These are phyloP conservation scores for Channa striata DNA, from an alignment of 2,797 vertebrate species.

Conservation along the genomic window DNA sequence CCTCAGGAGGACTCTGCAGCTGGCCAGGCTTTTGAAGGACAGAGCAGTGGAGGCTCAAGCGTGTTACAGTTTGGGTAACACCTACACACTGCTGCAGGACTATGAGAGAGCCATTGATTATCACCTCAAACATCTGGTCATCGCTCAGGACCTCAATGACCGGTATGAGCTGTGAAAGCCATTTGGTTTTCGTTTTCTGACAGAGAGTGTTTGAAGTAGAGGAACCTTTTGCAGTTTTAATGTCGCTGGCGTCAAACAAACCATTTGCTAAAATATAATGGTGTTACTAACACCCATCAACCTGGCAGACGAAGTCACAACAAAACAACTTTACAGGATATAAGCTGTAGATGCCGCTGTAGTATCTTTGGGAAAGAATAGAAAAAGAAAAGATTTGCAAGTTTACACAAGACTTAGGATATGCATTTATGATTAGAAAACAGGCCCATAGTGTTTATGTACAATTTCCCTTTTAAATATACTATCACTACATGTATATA, in stretches of 20 bases:
- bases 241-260: conserved; percentile 33
- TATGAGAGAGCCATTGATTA: conserved; percentile 96
- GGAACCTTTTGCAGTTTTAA: conserved; percentile 3
- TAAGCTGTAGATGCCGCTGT: background rate
- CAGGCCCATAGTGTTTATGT: background rate
- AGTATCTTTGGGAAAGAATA: background rate
- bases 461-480: background rate
- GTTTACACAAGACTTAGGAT: too few relatives aligned
- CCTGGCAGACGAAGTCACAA: background rate
- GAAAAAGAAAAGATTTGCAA: background rate
- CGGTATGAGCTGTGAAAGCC: conserved; percentile 76
- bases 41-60: conserved; percentile 95
- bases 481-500: background rate
- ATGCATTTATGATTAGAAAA: too few relatives aligned
- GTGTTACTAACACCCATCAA: conserved; percentile 20
- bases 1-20: conserved; percentile 91
- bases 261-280: background rate
- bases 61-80: conserved; percentile 97
- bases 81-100: conserved; percentile 94
- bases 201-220: conserved; percentile 44
- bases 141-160: conserved; percentile 93
- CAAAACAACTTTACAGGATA: background rate
- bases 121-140: conserved; percentile 94
- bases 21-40: conserved; percentile 93
- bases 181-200: conserved; percentile 39